These are phyloP conservation scores for Carabus problematicus DNA, from an alignment of 2,888 invertebrate genomes.

Conservation along the genomic window DNA sequence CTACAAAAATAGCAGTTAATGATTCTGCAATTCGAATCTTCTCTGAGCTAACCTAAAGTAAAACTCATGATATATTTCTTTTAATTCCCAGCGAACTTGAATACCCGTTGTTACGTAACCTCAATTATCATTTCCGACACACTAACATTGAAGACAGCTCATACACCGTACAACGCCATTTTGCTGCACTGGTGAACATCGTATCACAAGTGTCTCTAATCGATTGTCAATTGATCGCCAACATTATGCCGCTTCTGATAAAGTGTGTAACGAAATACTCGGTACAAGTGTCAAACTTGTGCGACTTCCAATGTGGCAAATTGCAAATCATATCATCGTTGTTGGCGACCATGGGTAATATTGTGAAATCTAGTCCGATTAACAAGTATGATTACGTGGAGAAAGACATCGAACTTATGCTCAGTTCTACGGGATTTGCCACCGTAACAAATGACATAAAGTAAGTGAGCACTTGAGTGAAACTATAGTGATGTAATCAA, in stretches of 20 bases:
- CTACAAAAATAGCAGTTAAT: too few relatives aligned
- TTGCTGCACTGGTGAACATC: constrained; percentile 64
- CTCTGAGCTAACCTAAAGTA: too few relatives aligned
- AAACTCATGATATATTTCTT: constrained; percentile 18
- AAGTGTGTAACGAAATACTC: constrained; percentile 63
- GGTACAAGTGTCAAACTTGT: constrained; percentile 57
- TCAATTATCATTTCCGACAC: constrained; percentile 67
- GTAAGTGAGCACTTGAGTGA: constrained; percentile 48
- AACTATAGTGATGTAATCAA: too few relatives aligned
- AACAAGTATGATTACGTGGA: constrained; percentile 45
- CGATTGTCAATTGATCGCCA: constrained; percentile 37
- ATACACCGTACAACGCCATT: constrained; percentile 65
- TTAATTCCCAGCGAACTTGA: constrained; percentile 54
- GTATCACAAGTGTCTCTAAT: constrained; percentile 52
- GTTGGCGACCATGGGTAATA: constrained; percentile 48
- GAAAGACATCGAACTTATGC: constrained; percentile 52
- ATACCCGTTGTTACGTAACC: constrained; percentile 64
- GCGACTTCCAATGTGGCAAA: constrained; percentile 57
- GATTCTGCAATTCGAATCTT: too few relatives aligned
- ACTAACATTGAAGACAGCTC: constrained; percentile 63
- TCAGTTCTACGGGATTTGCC: constrained; percentile 61
- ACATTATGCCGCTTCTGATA: constrained; percentile 48
- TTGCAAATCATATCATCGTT: constrained; percentile 55
- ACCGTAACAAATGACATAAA: constrained; percentile 57
- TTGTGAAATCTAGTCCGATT: constrained; percentile 46